Conservation (phyloP, 2,888 invertebrate genomes). For the Cyclophora punctaria region DNA sequence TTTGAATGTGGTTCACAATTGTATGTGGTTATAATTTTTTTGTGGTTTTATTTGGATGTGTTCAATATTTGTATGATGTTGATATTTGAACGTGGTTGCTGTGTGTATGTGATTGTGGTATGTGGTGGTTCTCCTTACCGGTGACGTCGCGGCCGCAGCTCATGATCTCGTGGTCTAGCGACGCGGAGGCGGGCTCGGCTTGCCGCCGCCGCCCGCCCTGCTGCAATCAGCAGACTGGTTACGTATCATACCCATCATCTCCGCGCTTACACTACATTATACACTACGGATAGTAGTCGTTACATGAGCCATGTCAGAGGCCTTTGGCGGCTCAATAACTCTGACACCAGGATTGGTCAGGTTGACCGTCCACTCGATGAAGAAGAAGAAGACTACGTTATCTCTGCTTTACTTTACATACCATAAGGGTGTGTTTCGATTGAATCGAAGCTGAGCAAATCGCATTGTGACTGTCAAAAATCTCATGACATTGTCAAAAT, state of each 20-base stretch:
- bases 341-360: background rate
- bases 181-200: constrained; percentile 61
- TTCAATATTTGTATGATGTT: background rate
- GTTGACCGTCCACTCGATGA: too few species aligned
- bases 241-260: constrained; percentile 11
- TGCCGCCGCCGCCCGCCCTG: constrained; percentile 45
- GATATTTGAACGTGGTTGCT: too few species aligned
- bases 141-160: constrained; percentile 58
- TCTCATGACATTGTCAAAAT: too few species aligned
- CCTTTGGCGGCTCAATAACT: too few species aligned
- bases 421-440: too few species aligned
- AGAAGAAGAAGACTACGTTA: too few species aligned
- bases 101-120: background rate
- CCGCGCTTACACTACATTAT: background rate
- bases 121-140: constrained; percentile 28
- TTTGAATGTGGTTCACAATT: too few species aligned
- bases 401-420: too few species aligned
- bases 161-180: constrained; percentile 71
- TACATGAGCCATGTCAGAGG: too few species aligned
- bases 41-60: background rate
- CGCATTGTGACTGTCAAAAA: too few species aligned
- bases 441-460: too few species aligned
- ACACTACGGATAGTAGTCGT: background rate
- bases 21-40: too few species aligned
- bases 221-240: constrained; percentile 51